phyloP scores from a whole-genome alignment of 2,888 invertebrate genomes.

The Brachyopa scutellaris region DNA sequence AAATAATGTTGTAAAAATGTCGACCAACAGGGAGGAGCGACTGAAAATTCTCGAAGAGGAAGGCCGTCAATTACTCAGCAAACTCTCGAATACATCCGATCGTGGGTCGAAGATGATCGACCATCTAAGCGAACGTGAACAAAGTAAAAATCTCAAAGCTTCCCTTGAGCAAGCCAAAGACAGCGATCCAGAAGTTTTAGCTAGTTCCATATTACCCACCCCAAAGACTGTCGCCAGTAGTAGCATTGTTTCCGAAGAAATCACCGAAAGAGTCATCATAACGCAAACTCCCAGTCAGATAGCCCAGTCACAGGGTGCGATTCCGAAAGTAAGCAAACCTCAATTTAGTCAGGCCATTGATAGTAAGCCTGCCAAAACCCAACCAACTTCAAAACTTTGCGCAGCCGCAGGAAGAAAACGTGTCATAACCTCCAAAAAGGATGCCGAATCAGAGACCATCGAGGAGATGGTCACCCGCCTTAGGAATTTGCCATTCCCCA shows the following conservation, averaged over 20 bases:
- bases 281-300: slow-evolving; percentile 78
- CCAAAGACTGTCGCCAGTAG: slow-evolving; percentile 76
- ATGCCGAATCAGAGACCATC: slow-evolving; percentile 66
- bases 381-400: slow-evolving; percentile 76
- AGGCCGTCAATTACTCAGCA: slow-evolving; percentile 86
- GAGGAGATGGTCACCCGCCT: slow-evolving; percentile 79
- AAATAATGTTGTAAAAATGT: slow-evolving; percentile 78
- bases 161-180: slow-evolving; percentile 62
- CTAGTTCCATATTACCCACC: slow-evolving; percentile 70
- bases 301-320: slow-evolving; percentile 73
- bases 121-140: slow-evolving; percentile 78
- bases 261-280: slow-evolving; percentile 76
- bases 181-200: slow-evolving; percentile 38
- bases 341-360: slow-evolving; percentile 36
- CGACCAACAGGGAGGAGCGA: slow-evolving; percentile 77
- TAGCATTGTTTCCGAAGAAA: slow-evolving; percentile 75
- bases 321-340: slow-evolving; percentile 61
- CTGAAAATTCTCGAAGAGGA: slow-evolving; percentile 88
- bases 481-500: slow-evolving; percentile 77
- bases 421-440: slow-evolving; percentile 72
- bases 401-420: slow-evolving; percentile 74
- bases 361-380: slow-evolving; percentile 69
- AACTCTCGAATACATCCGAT: slow-evolving; percentile 78
- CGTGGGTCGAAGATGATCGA: slow-evolving; percentile 79
- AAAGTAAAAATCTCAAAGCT: slow-evolving; percentile 64